Evolutionary conservation across 2,888 invertebrate species (phyloP).

Genomic region (Cetonia aurata): DNA sequence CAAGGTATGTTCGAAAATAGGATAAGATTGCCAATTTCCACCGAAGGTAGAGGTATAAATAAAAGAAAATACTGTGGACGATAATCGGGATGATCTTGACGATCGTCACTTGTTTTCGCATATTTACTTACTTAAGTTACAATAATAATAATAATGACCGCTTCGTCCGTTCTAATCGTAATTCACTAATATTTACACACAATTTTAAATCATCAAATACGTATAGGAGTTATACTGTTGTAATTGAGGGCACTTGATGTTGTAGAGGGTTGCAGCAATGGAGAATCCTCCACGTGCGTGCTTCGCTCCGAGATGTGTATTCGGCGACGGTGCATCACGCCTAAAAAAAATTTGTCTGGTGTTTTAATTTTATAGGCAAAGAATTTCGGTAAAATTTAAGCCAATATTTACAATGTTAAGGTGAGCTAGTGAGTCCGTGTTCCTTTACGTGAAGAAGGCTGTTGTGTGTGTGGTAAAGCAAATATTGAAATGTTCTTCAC

Average conservation of each 20-base stretch:
- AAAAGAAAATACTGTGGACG: no score
- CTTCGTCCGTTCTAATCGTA: neutral
- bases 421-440: conserved; percentile 17
- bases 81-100: no score
- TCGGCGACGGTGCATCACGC: conserved; percentile 70
- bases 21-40: no score
- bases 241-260: conserved; percentile 61
- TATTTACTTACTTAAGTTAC: conserved; percentile 3
- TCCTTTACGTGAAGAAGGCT: conserved; percentile 22
- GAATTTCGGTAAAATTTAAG: neutral
- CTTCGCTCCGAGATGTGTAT: conserved; percentile 51
- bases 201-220: conserved; percentile 20
- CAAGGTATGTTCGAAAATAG: no score
- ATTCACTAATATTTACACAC: conserved; percentile 33
- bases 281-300: conserved; percentile 59
- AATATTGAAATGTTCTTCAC: no score
- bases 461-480: no score
- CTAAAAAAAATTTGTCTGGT: conserved; percentile 56
- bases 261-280: conserved; percentile 63
- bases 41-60: neutral
- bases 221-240: conserved; percentile 60
- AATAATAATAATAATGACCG: neutral
- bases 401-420: neutral
- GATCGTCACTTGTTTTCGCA: no score
- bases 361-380: neutral